Conservation (phyloP, 2,888 invertebrate genomes). For the Oxycera nigricornis region DNA sequence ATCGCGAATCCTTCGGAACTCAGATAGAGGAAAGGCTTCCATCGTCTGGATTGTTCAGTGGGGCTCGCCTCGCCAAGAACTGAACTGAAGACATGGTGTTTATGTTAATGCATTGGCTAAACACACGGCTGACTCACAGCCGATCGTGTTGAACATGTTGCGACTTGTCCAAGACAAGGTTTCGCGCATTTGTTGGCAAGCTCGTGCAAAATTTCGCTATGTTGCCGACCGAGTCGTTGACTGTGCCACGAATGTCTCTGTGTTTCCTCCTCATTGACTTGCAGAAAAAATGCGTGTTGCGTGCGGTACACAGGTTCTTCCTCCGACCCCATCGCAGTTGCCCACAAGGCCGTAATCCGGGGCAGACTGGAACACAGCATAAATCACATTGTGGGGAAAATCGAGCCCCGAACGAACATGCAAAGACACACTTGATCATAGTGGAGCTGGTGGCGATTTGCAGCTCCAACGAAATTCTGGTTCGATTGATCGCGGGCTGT, state of each 20-base stretch:
- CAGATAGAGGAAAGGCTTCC: background rate
- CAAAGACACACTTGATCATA: background rate
- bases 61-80: background rate
- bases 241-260: background rate
- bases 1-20: too few species aligned
- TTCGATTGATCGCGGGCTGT: background rate
- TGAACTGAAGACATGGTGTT: background rate
- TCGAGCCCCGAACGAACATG: background rate
- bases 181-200: background rate
- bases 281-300: background rate
- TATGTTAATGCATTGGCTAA: background rate
- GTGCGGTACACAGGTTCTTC: background rate
- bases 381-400: background rate
- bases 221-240: background rate
- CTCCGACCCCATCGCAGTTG: background rate
- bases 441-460: background rate
- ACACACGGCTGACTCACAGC: background rate
- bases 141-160: conserved; percentile 4
- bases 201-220: conserved; percentile 21
- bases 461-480: background rate
- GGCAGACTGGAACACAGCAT: background rate
- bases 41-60: background rate
- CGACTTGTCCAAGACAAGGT: conserved; percentile 10
- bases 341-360: background rate
- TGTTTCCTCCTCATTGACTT: background rate